phyloP scores from a whole-genome alignment of 1,140 invertebrate species.

The Phenacoccus solenopsis region DNA sequence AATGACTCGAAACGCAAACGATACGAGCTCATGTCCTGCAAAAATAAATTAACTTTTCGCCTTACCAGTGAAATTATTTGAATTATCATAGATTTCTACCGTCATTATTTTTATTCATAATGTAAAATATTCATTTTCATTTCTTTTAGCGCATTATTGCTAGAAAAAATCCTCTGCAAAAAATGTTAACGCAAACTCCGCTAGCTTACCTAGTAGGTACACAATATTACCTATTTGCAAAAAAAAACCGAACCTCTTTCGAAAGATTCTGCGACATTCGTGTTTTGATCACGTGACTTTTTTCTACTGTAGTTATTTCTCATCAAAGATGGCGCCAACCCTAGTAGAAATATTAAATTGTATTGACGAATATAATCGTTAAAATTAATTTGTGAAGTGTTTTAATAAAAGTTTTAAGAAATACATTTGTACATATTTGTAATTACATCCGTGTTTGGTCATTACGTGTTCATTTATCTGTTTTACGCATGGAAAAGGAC shows the following conservation, averaged over 20 bases:
- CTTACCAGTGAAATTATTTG: no score
- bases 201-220: no score
- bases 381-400: slow-evolving; percentile 9
- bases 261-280: slow-evolving; percentile 9
- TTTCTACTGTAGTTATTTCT: slow-evolving; percentile 9
- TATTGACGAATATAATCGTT: background rate
- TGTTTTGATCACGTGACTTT: slow-evolving; percentile 13
- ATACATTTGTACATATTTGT: background rate
- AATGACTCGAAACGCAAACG: no score
- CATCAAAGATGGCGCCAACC: slow-evolving; percentile 16
- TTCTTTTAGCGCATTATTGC: no score
- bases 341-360: background rate
- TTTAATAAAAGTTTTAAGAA: background rate
- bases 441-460: background rate
- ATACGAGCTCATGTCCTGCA: no score
- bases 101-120: no score
- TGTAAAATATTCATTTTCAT: no score
- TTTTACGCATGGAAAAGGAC: background rate
- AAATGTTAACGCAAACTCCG: no score
- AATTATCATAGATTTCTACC: no score
- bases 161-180: no score
- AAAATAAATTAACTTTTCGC: no score
- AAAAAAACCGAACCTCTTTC: background rate
- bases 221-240: background rate
- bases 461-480: background rate